Evolutionary conservation across 2,113 vertebrate genomes (phyloP).

Genomic region (Phalacrocorax carbo): DNA sequence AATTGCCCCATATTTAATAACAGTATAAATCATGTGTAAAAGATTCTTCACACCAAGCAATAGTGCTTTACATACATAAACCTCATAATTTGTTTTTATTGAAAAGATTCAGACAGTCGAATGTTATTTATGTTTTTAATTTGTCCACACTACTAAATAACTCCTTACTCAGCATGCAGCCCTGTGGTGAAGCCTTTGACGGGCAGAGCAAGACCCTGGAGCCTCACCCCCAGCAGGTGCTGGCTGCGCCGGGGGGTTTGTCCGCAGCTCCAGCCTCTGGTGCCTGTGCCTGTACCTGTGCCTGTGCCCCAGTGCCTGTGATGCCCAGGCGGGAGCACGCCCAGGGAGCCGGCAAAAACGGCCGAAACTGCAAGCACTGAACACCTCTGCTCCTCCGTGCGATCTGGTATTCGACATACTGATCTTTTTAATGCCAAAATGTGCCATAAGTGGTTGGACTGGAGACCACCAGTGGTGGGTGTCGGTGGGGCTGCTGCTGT

Average conservation of each 20-base stretch:
- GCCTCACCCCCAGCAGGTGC: not conserved
- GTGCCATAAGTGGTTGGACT: not conserved
- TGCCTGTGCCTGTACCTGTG: too few relatives aligned
- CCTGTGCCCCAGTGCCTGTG: rapidly evolving
- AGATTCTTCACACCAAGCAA: slow-evolving; percentile 37
- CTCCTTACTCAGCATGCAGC: not conserved
- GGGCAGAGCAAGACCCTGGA: not conserved
- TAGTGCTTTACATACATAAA: slow-evolving; percentile 73
- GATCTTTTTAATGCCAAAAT: not conserved
- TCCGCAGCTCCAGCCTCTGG: not conserved
- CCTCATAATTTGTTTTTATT: slow-evolving; percentile 74
- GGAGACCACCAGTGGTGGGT: not conserved
- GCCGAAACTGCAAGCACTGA: not conserved
- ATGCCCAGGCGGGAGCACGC: not conserved
- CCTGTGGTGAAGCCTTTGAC: not conserved
- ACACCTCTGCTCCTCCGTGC: not conserved
- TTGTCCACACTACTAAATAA: slow-evolving; percentile 72
- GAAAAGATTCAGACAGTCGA: slow-evolving; percentile 67
- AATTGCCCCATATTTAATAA: slow-evolving; percentile 34
- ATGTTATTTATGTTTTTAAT: slow-evolving; percentile 78
- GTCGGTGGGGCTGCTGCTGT: not conserved
- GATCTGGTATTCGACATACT: rapidly evolving
- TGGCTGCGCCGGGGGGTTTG: not conserved
- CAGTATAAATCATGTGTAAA: slow-evolving; percentile 61
- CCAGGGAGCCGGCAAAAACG: not conserved